phyloP scores from a whole-genome alignment of 2,888 invertebrate genomes.

The Hirtodrosophila confusa region DNA sequence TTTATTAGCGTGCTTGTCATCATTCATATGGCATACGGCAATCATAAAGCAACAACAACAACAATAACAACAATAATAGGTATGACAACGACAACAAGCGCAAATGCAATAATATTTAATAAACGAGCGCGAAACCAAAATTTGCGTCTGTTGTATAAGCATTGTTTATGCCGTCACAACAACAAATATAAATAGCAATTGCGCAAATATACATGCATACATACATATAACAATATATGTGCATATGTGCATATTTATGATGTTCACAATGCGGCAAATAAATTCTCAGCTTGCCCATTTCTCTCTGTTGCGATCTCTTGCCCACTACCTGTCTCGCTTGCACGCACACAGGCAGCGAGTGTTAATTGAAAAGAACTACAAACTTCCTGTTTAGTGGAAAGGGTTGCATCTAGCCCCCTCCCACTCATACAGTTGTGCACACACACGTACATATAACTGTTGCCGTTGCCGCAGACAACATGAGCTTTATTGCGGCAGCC shows the following conservation, averaged over 20 bases:
- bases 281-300: slow-evolving; percentile 28
- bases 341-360: slow-evolving; percentile 25
- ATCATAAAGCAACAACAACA: slow-evolving; percentile 13
- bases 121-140: slow-evolving; percentile 32
- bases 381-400: slow-evolving; percentile 65
- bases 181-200: slow-evolving; percentile 50
- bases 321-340: slow-evolving; percentile 2
- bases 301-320: slow-evolving; percentile 1
- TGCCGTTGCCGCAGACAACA: slow-evolving; percentile 76
- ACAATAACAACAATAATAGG: slow-evolving; percentile 6
- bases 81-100: slow-evolving; percentile 10
- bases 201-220: slow-evolving; percentile 33
- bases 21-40: slow-evolving; percentile 17
- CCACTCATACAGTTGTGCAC: not conserved
- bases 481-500: slow-evolving; percentile 76
- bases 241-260: slow-evolving; percentile 18
- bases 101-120: slow-evolving; percentile 53
- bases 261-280: slow-evolving; percentile 46
- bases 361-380: slow-evolving; percentile 70
- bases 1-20: slow-evolving; percentile 38
- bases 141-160: slow-evolving; percentile 55
- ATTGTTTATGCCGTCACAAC: slow-evolving; percentile 62
- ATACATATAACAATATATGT: not conserved
- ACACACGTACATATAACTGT: slow-evolving; percentile 53
- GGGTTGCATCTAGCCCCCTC: slow-evolving; percentile 26